These are phyloP conservation scores for Chelonoidis abingdonii DNA, from an alignment of 2,113 vertebrate species.

Conservation along the genomic window DNA sequence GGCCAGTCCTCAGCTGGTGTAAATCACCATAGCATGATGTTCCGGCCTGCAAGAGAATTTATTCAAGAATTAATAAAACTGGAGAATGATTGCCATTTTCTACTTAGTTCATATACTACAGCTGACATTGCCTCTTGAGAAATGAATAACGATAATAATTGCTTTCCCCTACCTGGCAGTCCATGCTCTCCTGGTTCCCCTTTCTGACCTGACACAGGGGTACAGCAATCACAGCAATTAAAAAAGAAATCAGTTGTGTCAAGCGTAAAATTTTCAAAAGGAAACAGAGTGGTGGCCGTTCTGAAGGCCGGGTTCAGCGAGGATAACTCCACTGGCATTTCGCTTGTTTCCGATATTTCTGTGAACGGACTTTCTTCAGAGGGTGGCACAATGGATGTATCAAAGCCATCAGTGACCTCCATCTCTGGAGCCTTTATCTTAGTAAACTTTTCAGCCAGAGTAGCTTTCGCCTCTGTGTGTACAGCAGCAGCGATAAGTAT, in stretches of 20 bases:
- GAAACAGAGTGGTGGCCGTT: conserved; percentile 71
- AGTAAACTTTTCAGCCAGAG: conserved; percentile 85
- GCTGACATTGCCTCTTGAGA: neutral
- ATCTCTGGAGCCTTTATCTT: conserved; percentile 82
- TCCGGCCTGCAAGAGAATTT: rapidly evolving
- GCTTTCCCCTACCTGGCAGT: conserved; percentile 81
- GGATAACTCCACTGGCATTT: neutral
- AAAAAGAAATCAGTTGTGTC: conserved; percentile 90
- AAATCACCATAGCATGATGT: neutral
- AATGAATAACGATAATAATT: neutral
- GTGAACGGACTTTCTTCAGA: conserved; percentile 61
- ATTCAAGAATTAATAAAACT: neutral
- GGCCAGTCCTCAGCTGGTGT: neutral
- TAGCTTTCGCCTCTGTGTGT: conserved; percentile 80
- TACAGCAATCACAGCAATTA: conserved; percentile 96
- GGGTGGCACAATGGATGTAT: neutral
- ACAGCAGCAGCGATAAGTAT: conserved; percentile 44
- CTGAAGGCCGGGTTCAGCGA: conserved; percentile 42
- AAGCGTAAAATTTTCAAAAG: conserved; percentile 88
- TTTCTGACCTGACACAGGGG: conserved; percentile 78
- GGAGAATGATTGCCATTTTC: rapidly evolving
- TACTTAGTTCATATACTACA: rapidly evolving
- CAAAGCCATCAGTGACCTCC: conserved; percentile 49
- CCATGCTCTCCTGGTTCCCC: conserved; percentile 87
- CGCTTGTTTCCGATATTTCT: neutral